phyloP scores from a whole-genome alignment of 1,140 invertebrate species.

The Leptopilina boulardi region DNA sequence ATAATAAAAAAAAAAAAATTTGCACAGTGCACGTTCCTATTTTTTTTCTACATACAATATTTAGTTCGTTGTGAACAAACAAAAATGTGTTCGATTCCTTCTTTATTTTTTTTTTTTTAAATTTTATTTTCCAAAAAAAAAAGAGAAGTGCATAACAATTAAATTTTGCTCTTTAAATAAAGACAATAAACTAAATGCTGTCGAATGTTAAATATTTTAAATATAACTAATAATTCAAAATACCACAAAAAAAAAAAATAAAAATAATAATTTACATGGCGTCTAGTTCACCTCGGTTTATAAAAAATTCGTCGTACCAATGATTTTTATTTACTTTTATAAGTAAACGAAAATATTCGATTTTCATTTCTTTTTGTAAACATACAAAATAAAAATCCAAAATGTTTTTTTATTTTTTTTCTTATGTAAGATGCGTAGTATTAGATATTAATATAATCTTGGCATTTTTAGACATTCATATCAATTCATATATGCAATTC shows the following conservation, averaged over 20 bases:
- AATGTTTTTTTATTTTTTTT: constrained; percentile 4
- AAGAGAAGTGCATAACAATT: constrained; percentile 42
- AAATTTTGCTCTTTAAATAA: not conserved
- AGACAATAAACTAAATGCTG: constrained; percentile 1
- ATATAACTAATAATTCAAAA: not conserved
- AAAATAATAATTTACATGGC: not conserved
- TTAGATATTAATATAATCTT: constrained; percentile 20
- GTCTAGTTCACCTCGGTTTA: constrained; percentile 39
- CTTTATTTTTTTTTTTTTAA: constrained; percentile 54
- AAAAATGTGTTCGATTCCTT: constrained; percentile 54
- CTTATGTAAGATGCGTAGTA: constrained; percentile 17
- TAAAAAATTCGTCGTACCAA: constrained; percentile 42
- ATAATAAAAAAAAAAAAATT: constrained; percentile 63
- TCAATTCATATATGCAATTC: constrained; percentile 46
- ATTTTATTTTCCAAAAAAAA: constrained; percentile 44
- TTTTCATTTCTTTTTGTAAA: not conserved
- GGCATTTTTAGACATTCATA: constrained; percentile 8
- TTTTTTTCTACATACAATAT: constrained; percentile 50
- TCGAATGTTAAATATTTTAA: not conserved
- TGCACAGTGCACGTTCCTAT: constrained; percentile 64
- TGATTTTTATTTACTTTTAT: not conserved
- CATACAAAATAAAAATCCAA: constrained; percentile 1
- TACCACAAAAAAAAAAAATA: not conserved
- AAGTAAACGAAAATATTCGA: not conserved
- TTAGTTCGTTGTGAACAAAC: constrained; percentile 26